A percentile compares a stretch with the other conserved stretches of the same genome.
Evolutionary conservation across 2,797 vertebrate genomes (phyloP).

Genomic region (Oryzias sinensis): DNA sequence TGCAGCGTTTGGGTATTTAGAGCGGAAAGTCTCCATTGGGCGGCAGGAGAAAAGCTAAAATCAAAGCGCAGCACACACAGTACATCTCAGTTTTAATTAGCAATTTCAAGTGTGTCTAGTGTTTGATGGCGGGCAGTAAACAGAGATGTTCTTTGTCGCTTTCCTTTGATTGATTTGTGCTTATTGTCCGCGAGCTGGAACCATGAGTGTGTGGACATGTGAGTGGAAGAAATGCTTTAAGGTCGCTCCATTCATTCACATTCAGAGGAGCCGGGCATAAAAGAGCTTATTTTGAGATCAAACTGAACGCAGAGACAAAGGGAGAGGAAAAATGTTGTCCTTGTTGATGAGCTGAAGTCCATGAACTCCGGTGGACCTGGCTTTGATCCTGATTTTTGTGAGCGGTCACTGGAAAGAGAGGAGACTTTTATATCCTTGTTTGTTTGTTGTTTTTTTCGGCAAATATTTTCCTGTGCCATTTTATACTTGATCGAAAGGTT

Average conservation of each 20-base stretch:
- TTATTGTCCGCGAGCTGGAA: conserved; percentile 38
- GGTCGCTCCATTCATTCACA: conserved; percentile 35
- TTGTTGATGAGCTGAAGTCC: conserved; percentile 29
- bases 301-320: conserved; percentile 38
- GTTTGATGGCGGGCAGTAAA: conserved; percentile 54
- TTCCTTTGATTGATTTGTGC: conserved; percentile 28
- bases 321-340: conserved; percentile 13
- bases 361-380: conserved; percentile 47
- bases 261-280: conserved; percentile 22
- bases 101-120: conserved; percentile 44
- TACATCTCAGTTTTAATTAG: conserved; percentile 57
- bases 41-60: conserved; percentile 54
- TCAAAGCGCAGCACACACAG: conserved; percentile 42
- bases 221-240: conserved; percentile 44
- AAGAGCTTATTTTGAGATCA: conserved; percentile 49
- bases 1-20: conserved; percentile 67
- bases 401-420: conserved; percentile 13
- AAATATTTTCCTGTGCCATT: too few relatives aligned
- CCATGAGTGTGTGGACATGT: conserved; percentile 30
- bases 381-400: conserved; percentile 22
- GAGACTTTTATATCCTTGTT: too few relatives aligned
- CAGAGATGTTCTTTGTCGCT: conserved; percentile 54
- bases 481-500: too few relatives aligned
- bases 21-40: conserved; percentile 71
- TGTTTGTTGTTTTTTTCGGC: too few relatives aligned